A percentile compares a stretch with the other conserved stretches of the same genome.
Conservation (phyloP, 1,140 invertebrate genomes). For the Euborellia annulipes region DNA sequence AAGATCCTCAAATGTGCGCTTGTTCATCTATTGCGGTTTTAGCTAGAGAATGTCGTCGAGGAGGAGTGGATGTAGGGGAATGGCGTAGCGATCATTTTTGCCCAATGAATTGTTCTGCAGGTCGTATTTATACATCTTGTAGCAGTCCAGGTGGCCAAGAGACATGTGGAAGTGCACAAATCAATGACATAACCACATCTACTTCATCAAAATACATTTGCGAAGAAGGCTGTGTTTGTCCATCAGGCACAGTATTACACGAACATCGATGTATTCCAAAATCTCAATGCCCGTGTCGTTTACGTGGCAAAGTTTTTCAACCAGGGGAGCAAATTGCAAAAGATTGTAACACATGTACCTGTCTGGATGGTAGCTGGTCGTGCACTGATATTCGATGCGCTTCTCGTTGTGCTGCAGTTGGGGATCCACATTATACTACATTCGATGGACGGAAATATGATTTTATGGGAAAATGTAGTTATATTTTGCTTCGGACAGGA, state of each 20-base stretch:
- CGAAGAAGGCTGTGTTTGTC: constrained; percentile 78
- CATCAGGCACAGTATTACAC: constrained; percentile 50
- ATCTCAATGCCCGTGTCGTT: constrained; percentile 59
- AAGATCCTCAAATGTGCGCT: constrained; percentile 38
- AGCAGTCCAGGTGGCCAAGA: constrained; percentile 26
- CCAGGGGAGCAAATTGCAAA: constrained; percentile 55
- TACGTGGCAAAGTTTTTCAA: constrained; percentile 55
- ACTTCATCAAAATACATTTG: constrained; percentile 35
- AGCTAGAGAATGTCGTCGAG: constrained; percentile 52
- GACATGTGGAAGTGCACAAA: constrained; percentile 30
- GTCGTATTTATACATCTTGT: constrained; percentile 52
- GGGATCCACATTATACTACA: constrained; percentile 80
- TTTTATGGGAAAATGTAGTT: constrained; percentile 80
- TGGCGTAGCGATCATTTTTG: too few relatives aligned
- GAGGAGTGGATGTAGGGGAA: constrained; percentile 24
- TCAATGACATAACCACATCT: constrained; percentile 14
- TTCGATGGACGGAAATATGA: constrained; percentile 74
- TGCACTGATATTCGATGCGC: constrained; percentile 60
- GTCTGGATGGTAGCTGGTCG: constrained; percentile 53
- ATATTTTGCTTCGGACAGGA: constrained; percentile 52
- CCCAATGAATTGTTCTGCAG: constrained; percentile 45
- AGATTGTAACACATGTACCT: constrained; percentile 72
- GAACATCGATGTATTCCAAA: constrained; percentile 52
- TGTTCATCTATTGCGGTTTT: constrained; percentile 63
- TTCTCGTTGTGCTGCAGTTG: constrained; percentile 58